Base-by-base conservation (phyloP, 2,113 vertebrate genomes). In the Heloderma charlesbogerti region DNA sequence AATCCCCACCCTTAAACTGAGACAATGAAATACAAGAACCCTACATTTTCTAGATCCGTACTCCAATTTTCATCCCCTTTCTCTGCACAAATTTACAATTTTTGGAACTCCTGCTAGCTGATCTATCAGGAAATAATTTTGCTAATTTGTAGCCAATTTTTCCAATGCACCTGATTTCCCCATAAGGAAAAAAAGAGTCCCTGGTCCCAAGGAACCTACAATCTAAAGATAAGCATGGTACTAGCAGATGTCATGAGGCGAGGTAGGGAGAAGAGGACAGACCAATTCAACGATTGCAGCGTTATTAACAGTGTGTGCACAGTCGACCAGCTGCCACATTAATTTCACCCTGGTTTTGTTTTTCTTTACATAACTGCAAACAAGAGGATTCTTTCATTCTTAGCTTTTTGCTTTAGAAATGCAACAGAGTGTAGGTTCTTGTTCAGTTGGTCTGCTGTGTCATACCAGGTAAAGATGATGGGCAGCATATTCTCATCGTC, bases 201-300 rank as follows among this genome's bases (percentile, higher is more conserved):
- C 45, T 79, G 57, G 45, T 43, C 71, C 60, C 34, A 86, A 67
- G 63, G 84, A 90, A 83, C 45, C n/a, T 86, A 78, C 72, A 90
- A 18, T 54, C 43, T 37, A 37, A 84, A 74, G 89, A 48, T 78
- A 78, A 85, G 57, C 40, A 3, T 54, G 78, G 72, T 13, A 7
- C 34, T 66, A 67, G 54, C 75, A 79, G 83, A 85, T 90, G 60
- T 83, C 45, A 9, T 3, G 51, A 48, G 37, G 43, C 10, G 1
- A 10, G 1, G 40, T 34, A 31, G 7, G 81, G 34, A 54, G 22
- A 3, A 48, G 31, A 48, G 10, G 34, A 43, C 63, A n/a, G 43
- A 22, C 40, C 29, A 8, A 51, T 80, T 48, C 87, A 12, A 34
- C 22, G 74, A 79, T 79, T 63, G 87, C 75, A 25, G 74, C 87